These are phyloP conservation scores for Matsumurasca onukii DNA, from an alignment of 1,140 invertebrate species.

Conservation along the genomic window DNA sequence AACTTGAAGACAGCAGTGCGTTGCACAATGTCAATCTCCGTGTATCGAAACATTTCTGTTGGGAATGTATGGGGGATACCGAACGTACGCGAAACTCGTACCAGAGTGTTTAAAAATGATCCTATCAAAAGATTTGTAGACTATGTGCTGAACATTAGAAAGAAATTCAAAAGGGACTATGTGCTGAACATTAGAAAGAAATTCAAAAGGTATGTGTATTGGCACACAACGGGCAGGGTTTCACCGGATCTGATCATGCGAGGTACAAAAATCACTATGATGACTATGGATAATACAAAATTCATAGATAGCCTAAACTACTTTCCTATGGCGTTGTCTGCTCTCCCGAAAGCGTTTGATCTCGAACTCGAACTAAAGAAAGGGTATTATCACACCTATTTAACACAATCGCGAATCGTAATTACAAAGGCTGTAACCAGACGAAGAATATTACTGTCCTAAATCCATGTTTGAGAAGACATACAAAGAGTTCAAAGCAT, in stretches of 20 bases:
- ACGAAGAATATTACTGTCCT: slow-evolving; percentile 29
- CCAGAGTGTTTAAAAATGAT: slow-evolving; percentile 2
- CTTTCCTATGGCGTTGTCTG: background rate
- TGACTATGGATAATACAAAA: no score
- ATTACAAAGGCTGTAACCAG: slow-evolving; percentile 29
- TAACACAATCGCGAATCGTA: slow-evolving; percentile 28
- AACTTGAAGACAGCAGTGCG: background rate
- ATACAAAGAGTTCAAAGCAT: slow-evolving; percentile 8
- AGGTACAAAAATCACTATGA: slow-evolving; percentile 21
- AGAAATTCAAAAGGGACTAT: background rate
- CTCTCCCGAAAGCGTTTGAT: background rate
- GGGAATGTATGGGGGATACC: background rate
- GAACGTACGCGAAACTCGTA: background rate
- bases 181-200: slow-evolving; percentile 1
- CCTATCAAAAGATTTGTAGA: background rate
- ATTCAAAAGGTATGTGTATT: slow-evolving; percentile 19
- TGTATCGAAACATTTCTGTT: slow-evolving; percentile 14
- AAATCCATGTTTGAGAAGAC: slow-evolving; percentile 11
- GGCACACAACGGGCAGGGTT: slow-evolving; percentile 13
- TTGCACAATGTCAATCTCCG: slow-evolving; percentile 9
- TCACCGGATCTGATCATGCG: slow-evolving; percentile 4
- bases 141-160: slow-evolving; percentile 8
- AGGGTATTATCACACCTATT: slow-evolving; percentile 25
- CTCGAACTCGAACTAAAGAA: slow-evolving; percentile 13
- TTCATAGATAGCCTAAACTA: no score